Evolutionary conservation across 2,113 vertebrate genomes (phyloP).

Genomic region (Epinephelus cyanopodus): DNA sequence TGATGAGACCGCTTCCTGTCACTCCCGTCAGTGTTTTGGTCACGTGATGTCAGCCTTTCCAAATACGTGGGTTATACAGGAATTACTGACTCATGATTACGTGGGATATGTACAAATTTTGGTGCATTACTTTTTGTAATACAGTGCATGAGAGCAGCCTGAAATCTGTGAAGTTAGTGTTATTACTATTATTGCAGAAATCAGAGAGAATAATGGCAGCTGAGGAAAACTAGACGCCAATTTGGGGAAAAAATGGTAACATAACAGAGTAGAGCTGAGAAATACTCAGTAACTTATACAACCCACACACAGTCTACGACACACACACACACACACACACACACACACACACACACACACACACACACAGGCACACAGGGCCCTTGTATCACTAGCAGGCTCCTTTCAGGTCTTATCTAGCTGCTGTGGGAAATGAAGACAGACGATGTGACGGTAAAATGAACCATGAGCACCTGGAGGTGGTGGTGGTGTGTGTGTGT

Average conservation of each 20-base stretch:
- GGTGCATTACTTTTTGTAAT: no score
- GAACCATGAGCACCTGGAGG: slow-evolving; percentile 60
- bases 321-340: not conserved
- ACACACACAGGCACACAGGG: slow-evolving; percentile 22
- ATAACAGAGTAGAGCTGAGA: not conserved
- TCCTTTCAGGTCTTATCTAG: slow-evolving; percentile 65
- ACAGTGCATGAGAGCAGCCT: no score
- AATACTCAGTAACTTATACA: not conserved
- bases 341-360: slow-evolving; percentile 16
- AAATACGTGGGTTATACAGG: no score
- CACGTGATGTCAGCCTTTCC: no score
- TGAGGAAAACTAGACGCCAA: not conserved
- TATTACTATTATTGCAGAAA: not conserved
- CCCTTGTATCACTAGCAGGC: slow-evolving; percentile 28
- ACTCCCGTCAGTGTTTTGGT: no score
- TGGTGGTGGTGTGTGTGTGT: slow-evolving; percentile 8
- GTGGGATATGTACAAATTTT: no score
- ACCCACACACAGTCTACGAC: not conserved
- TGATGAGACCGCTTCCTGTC: no score
- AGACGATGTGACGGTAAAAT: slow-evolving; percentile 66
- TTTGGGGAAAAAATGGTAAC: not conserved
- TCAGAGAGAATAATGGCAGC: not conserved
- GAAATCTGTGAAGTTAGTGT: not conserved
- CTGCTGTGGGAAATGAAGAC: slow-evolving; percentile 66
- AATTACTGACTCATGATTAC: no score